Evolutionary conservation across 1,140 invertebrate species (phyloP), one percentile per base, ranked within the genome.

Genomic region (Drosophila chauvacae): DNA sequence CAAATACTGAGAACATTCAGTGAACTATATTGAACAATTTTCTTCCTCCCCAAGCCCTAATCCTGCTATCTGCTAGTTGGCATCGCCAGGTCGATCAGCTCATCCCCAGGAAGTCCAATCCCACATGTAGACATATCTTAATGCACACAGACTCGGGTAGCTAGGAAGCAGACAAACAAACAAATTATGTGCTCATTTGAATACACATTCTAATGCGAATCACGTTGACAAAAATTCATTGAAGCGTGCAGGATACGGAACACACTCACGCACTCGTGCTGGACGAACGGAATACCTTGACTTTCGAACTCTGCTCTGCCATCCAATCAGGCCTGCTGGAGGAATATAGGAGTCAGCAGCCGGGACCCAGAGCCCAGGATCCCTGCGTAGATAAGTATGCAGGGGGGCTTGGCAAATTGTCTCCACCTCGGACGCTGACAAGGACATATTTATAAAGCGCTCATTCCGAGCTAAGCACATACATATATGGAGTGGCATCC

Each of bases 111-210:
- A 69, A 68, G 63, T 44, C 28, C 37, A n/a, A 50, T 41, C 42
- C 68, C 35, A 58, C 51, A 71, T 71, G 18, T 57, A 70, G 69
- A 75, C 59, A 76, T 69, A 72, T 71, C 75, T 55, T 72, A 78
- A 56, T 77, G 64, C 59, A 51, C 33, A 76, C 75, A 58, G 63
- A 68, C 66, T 35, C 16, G 65, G 66, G 23, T 42, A 23, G 44
- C 53, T 68, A 13, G 48, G 30, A 37, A 56, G 44, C 73, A 78
- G 57, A 63, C 80, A 83, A 83, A 90, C 85, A 90, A 90, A 90
- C 85, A 90, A 90, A 90, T 90, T 90, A 90, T 90, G 78, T 90
- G 75, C 85, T 90, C 85, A 90, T 90, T 90, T 90, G 86, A 90
- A 90, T 90, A 90, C 64, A 81, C 86, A 90, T 90, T 90, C 86